A percentile compares a stretch with the other conserved stretches of the same genome.
Conservation (phyloP, 2,797 vertebrate genomes). For the Parauchenoglanis punctatus region DNA sequence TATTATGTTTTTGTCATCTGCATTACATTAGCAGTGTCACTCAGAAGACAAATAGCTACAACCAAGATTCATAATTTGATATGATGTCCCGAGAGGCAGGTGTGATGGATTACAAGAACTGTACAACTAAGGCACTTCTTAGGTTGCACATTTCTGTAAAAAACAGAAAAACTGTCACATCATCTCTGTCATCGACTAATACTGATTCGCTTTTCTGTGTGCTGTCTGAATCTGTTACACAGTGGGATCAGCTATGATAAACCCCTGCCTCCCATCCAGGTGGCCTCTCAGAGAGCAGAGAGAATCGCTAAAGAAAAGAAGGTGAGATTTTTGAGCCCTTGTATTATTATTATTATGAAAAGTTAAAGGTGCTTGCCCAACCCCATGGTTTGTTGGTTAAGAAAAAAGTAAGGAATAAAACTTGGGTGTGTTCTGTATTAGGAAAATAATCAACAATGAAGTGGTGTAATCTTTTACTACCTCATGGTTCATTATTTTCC, state of each 20-base stretch:
- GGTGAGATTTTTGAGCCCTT: slow-evolving; percentile 66
- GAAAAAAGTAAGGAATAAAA: background rate
- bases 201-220: background rate
- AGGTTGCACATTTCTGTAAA: background rate
- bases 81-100: background rate
- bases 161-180: background rate
- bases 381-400: background rate
- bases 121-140: background rate
- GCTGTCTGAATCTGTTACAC: slow-evolving; percentile 36
- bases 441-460: background rate
- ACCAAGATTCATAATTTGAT: background rate
- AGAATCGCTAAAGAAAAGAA: slow-evolving; percentile 95
- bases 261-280: slow-evolving; percentile 89
- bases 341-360: background rate
- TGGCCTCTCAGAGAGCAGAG: slow-evolving; percentile 89
- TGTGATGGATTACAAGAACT: background rate
- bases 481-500: background rate
- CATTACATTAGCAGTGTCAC: background rate
- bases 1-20: background rate
- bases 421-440: background rate
- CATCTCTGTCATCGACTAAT: background rate
- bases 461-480: background rate
- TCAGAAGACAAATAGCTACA: background rate
- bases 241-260: slow-evolving; percentile 94
- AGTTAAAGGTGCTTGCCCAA: background rate